Evolutionary conservation across 2,888 invertebrate genomes (phyloP), one percentile per base, ranked within the genome.

Genomic region (Tipula confusa): DNA sequence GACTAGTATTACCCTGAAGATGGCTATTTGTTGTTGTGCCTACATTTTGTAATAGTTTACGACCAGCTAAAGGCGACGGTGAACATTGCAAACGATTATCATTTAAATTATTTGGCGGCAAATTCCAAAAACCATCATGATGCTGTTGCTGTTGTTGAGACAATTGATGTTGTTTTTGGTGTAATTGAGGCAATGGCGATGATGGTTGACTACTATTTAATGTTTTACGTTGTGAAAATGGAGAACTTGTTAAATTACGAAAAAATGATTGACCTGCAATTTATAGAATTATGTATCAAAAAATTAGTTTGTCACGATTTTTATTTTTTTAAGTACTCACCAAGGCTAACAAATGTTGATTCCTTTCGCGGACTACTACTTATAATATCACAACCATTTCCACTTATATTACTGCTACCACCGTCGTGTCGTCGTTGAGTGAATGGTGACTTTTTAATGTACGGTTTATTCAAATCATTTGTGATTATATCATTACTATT

Each of bases 1-100:
- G 95, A 89, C 94, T 95, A 83, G 94, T 94, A 90, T 94, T 95
- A 85, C 94, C 94, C 79, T 92, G 92, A 87, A 88, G 85, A 85
- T 86, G 86, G 85, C 85, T 86, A 85, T 85, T 87, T 84, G 85
- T 83, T 43, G 87, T 85, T 83, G 86, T 86, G 83, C 86, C 84
- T 84, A 86, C 83, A 48, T 86, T 86, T 85, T 87, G 87, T 86
- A 86, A 87, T n/a, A 87, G 85, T 85, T 87, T 87, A 2, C 87
- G 84, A 18, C 85, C 85, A 82, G 84, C 31, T 80, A 85, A 83
- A 28, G 86, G 86, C 36, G 85, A 85, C 48, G 85, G 84, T 18
- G 85, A 84, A 48, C 43, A 83, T 18, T 80, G 80, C 15, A 31
- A 29, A 29, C 80, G 80, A 83, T 15, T 79, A n/a, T 81, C 83